Evolutionary conservation across 2,888 invertebrate genomes (phyloP), one percentile per base, ranked within the genome.

Genomic region (Hemistola chrysoprasaria): DNA sequence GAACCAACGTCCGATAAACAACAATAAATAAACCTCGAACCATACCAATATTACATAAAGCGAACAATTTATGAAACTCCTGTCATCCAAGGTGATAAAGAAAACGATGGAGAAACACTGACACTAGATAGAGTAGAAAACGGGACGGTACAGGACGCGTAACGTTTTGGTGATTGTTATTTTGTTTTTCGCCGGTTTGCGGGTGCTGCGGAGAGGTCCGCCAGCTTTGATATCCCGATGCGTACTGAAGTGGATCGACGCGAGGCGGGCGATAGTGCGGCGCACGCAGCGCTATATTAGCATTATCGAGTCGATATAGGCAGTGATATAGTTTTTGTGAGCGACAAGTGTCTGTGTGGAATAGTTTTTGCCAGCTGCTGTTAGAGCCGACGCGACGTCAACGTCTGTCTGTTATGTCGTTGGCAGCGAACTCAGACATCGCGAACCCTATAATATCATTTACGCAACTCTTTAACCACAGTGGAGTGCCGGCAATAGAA

Each of bases 231-330:
- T 47, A 54, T 70, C 67, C 62, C 65, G 62, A 64, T 72, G 78
- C 82, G 82, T 79, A 87, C 87, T 85, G 62, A 66, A 74, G 64
- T 69, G 67, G 70, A 78, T 71, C 69, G 74, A 68, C 66, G 65
- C 58, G 62, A 53, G 56, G 59, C 50, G 53, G 56, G 50, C 52
- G 16, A 16, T 83, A 84, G 84, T 80, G 86, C 63, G 73, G 85
- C 77, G 80, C 83, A 82, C 78, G 81, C 80, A 50, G 56, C 53
- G 56, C 58, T 51, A 57, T 64, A 73, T 75, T 70, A 69, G 53
- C 67, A 66, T 67, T 72, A 81, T 82, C 78, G 81, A 85, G 76
- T 71, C 70, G 63, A 71, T 68, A n/a, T n/a, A n/a, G n/a, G n/a
- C n/a, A 59, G 57, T 57, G 50, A 50, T 54, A 61, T 49, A 59